phyloP scores from a whole-genome alignment of 2,888 invertebrate species.

The Apamea crenata region DNA sequence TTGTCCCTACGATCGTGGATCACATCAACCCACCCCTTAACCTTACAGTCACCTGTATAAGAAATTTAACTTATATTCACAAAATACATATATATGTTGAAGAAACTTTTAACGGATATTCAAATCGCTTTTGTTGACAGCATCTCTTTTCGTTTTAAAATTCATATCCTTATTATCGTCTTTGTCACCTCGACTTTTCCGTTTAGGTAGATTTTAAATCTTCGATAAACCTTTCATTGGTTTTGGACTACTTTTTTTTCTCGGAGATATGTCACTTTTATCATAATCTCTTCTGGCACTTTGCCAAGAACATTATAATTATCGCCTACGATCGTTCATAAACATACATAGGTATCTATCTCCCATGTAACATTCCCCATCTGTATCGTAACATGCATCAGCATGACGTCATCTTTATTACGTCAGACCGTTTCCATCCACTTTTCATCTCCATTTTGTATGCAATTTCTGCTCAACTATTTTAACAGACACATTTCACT shows the following conservation, averaged over 20 bases:
- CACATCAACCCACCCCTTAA: constrained; percentile 27
- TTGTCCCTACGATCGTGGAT: constrained; percentile 63
- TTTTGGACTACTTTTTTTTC: constrained; percentile 8
- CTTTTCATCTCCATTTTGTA: constrained; percentile 53
- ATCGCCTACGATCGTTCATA: neutral
- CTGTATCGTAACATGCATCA: constrained; percentile 10
- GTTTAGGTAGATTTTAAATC: constrained; percentile 24
- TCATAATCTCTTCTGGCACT: constrained; percentile 18
- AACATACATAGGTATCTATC: neutral
- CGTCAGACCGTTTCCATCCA: constrained; percentile 29
- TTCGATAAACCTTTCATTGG: constrained; percentile 32
- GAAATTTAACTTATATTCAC: neutral
- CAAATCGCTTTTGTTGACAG: constrained; percentile 31
- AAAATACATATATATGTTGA: neutral
- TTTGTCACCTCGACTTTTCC: constrained; percentile 27
- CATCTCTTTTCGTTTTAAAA: constrained; percentile 38
- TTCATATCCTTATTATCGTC: constrained; percentile 29
- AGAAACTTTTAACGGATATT: constrained; percentile 30
- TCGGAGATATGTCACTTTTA: constrained; percentile 11
- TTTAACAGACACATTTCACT: constrained; percentile 57
- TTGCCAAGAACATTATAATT: constrained; percentile 27
- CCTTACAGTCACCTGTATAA: constrained; percentile 24
- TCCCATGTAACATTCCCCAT: constrained; percentile 4
- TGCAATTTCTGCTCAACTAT: constrained; percentile 47
- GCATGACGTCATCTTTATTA: constrained; percentile 46